Base-by-base conservation (phyloP, 1,140 invertebrate species). In the Amyelois transitella region DNA sequence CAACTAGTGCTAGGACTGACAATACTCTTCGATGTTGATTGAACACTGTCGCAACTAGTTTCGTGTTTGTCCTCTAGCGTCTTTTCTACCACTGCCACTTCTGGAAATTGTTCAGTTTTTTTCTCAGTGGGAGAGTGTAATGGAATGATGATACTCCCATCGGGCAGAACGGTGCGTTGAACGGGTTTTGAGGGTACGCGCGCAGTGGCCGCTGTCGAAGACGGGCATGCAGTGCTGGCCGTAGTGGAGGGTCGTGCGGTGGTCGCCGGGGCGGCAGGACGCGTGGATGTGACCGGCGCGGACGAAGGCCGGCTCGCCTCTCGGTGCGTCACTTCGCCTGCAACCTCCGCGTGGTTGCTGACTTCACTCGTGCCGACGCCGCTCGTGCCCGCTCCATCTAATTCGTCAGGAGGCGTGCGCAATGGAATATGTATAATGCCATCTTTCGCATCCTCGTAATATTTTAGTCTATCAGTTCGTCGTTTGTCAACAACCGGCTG, bases 351-450 rank as follows among this genome's bases (percentile, higher is more conserved):
- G 6, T 48, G 7, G 2, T 12, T 48, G n/a, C 18, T 21, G n/a
- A n/a, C n/a, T 12, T 12, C n/a, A 21, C 20, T 48, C 12, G 19
- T 48, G 21, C 43, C 17, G 18, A 7, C 54, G 43, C 56, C 60
- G 18, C 52, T 56, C 1, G 53, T 38, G 14, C 57, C 60, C 0
- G 69, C 56, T 5, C 59, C 19, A 21, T 48, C 20, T 21, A 21
- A 22, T 58, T 92, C 92, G 58, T 92, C 91, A 0, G 91, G 91
- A n/a, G 92, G 92, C 6, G 92, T 92, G 51, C 91, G 91, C 38
- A 93, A 68, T 2, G 92, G 92, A 64, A 93, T 93, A 51, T 91
- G 89, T 38, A 93, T 91, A 53, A 90, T 89, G 0, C 91, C 91
- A 56, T 91, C 90, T 21, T 90, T 85, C 0, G 91, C 89, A 6